Evolutionary conservation across 2,797 vertebrate species (phyloP).

Genomic region (Etheostoma perlongum): DNA sequence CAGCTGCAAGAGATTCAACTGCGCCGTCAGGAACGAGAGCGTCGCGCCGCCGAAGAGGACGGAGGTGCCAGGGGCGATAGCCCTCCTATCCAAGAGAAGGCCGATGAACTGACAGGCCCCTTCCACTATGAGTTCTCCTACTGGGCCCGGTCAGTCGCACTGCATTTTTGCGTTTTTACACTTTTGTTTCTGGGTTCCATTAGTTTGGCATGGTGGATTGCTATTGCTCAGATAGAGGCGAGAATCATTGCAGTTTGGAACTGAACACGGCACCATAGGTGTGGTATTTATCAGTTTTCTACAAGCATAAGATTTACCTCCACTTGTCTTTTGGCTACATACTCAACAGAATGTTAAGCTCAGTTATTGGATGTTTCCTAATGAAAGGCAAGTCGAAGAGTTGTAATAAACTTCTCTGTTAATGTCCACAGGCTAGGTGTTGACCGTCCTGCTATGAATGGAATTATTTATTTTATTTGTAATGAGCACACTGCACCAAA

Average conservation of each 20-base stretch:
- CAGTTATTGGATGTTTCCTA: background rate
- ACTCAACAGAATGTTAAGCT: background rate
- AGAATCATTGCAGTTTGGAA: background rate
- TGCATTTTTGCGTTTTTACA: background rate
- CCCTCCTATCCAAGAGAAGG: constrained; percentile 91
- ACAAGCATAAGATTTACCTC: background rate
- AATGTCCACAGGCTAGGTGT: background rate
- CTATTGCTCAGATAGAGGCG: background rate
- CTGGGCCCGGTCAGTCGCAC: constrained; percentile 93
- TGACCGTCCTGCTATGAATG: no score
- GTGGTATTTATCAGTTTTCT: background rate
- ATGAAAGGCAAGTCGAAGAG: background rate
- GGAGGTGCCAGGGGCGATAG: constrained; percentile 76
- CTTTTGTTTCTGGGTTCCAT: background rate
- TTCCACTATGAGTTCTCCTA: constrained; percentile 98
- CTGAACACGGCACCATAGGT: background rate
- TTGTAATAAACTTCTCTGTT: background rate
- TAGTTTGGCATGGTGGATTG: background rate
- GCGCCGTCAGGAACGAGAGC: constrained; percentile 80
- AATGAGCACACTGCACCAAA: no score
- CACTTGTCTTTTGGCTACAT: background rate
- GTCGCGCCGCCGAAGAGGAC: constrained; percentile 79
- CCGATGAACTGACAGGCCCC: constrained; percentile 91
- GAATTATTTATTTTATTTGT: no score
- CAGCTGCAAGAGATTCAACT: constrained; percentile 89